Evolutionary conservation across 2,888 invertebrate genomes (phyloP), one percentile per base, ranked within the genome.

Genomic region (Chelonus formosanus): DNA sequence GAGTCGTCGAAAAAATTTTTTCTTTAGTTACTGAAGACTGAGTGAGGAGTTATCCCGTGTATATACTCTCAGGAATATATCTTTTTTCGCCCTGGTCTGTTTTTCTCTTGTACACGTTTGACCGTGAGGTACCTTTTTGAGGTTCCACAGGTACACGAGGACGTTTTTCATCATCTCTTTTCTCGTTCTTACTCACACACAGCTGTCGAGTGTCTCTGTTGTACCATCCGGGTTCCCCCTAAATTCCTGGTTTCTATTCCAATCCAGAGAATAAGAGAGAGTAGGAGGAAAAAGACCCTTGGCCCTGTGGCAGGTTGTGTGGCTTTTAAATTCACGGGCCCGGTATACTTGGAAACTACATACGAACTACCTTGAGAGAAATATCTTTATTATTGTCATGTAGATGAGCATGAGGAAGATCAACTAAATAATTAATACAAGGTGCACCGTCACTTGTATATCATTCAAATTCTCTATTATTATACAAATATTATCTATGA

Each of bases 361-460:
- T 40, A 20, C n/a, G n/a, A n/a, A n/a, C 20, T 20, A 20, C 20
- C 20, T 20, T 20, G 69, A 58, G 70, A 74, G 72, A 75, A 76
- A 79, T 79, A 81, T 80, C 81, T 80, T 76, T 80, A 80, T 82
- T 78, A 81, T 82, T 81, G 77, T 80, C 77, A 80, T 80, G 80
- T 76, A 79, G 79, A 80, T 81, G 74, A 76, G 75, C 20, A 20
- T 20, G 20, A 20, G 20, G 20, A 20, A 20, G 20, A 20, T 20
- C 20, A 20, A 20, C 20, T 20, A 20, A 20, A 20, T 20, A 20
- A 20, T 20, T 20, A 20, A 20, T 20, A 20, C 20, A 20, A 20
- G 20, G 8, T 32, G 44, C 43, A 6, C 44, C 20, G 32, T 32
- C 20, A 36, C 6, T 40, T 2, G 48, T 48, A 20, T 20, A 20